Percentiles rank a stretch among this genome's conserved stretches.
Conservation (phyloP, 2,113 vertebrate genomes). For the Hiodon tergisus region DNA sequence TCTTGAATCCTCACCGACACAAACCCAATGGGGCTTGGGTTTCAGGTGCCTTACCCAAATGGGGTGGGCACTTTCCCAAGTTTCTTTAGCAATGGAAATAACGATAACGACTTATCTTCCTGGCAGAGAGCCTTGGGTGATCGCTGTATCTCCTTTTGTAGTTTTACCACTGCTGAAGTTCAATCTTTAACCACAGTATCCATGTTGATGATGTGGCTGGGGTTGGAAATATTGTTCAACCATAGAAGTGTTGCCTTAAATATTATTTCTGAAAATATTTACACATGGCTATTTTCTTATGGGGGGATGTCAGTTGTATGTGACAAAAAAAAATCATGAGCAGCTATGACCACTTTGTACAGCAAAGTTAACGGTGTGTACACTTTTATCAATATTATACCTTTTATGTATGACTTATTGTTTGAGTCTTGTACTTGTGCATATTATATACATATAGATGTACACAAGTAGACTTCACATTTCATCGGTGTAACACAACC, state of each 20-base stretch:
- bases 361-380: conserved; percentile 15
- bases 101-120: too few relatives aligned
- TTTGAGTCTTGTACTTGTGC: conserved; percentile 6
- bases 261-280: conserved; percentile 14
- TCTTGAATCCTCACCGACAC: too few relatives aligned
- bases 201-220: not conserved
- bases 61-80: too few relatives aligned
- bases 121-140: not conserved
- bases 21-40: too few relatives aligned
- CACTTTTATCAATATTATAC: conserved; percentile 5
- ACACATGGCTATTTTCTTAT: conserved; percentile 6
- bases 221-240: conserved; percentile 5
- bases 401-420: not conserved
- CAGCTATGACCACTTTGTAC: conserved; percentile 25
- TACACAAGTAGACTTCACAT: conserved; percentile 9
- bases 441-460: not conserved
- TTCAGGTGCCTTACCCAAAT: too few relatives aligned
- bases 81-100: too few relatives aligned
- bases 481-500: not conserved
- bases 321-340: conserved; percentile 14
- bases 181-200: not conserved
- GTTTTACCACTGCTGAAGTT: not conserved
- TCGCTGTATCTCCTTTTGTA: not conserved
- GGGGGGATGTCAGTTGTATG: conserved; percentile 17
- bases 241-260: conserved; percentile 27